Percentiles rank a stretch among this genome's conserved stretches.
phyloP scores from a whole-genome alignment of 35 echinoderm and acorn worm species.

The Apostichopus japonicus region DNA sequence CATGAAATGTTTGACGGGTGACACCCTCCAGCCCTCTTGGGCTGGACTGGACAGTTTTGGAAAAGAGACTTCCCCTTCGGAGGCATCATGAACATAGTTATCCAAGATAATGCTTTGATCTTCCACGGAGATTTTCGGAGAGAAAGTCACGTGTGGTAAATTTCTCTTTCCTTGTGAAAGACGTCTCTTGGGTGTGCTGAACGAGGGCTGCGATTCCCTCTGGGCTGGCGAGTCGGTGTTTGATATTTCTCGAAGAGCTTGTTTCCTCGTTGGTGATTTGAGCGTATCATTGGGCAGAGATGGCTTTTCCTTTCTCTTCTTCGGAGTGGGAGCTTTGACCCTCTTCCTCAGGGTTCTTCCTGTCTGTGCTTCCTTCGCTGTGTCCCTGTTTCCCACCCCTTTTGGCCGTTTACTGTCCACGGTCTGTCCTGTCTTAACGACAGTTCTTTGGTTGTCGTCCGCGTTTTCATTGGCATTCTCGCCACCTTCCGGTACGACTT shows the following conservation, averaged over 20 bases:
- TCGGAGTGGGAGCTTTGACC: background rate
- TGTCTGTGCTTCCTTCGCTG: background rate
- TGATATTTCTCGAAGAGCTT: conserved; percentile 59
- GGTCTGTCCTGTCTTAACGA: background rate
- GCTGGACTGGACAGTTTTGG: conserved; percentile 80
- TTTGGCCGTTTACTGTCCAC: background rate
- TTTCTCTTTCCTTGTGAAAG: background rate
- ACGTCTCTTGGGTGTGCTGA: conserved; percentile 59
- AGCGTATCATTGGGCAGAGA: background rate
- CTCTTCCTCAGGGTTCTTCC: conserved; percentile 15
- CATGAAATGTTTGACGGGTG: conserved; percentile 66
- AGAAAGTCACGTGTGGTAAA: conserved; percentile 59
- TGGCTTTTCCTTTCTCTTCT: background rate
- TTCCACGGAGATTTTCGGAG: conserved; percentile 66
- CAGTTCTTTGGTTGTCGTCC: conserved; percentile 13
- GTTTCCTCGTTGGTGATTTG: background rate
- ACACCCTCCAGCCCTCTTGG: conserved; percentile 56
- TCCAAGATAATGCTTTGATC: conserved; percentile 69
- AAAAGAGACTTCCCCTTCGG: conserved; percentile 70
- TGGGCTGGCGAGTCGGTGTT: background rate
- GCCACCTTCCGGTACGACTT: background rate
- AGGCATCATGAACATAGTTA: conserved; percentile 81
- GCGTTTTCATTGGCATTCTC: background rate
- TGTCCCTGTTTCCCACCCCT: background rate
- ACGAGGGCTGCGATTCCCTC: background rate